These are phyloP conservation scores for Drosophila suzukii DNA, from an alignment of 1,140 invertebrate genomes.

Conservation along the genomic window DNA sequence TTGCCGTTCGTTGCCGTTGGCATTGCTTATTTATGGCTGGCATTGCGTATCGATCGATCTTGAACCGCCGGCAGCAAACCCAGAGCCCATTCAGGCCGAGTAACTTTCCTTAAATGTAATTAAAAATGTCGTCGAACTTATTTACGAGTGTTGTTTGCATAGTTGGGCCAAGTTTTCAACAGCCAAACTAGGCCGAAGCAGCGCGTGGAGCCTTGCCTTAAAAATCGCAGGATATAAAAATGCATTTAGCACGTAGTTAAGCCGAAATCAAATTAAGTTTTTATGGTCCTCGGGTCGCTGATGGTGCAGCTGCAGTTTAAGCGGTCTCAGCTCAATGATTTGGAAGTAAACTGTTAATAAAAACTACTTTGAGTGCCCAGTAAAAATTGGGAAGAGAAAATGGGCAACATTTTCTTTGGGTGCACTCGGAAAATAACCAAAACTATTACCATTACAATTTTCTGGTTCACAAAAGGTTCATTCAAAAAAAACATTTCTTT, in stretches of 20 bases:
- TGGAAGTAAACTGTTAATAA: conserved; percentile 53
- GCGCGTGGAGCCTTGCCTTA: neutral
- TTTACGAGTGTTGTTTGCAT: conserved; percentile 75
- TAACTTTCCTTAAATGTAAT: conserved; percentile 79
- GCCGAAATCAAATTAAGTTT: conserved; percentile 49
- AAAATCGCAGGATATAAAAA: conserved; percentile 38
- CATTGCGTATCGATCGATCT: conserved; percentile 77
- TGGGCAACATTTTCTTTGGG: neutral
- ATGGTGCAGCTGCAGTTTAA: conserved; percentile 22
- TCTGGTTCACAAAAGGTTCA: no score
- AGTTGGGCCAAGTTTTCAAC: conserved; percentile 61
- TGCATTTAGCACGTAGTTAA: conserved; percentile 54
- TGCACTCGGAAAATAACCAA: neutral
- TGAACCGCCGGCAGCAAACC: conserved; percentile 45
- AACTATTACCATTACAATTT: neutral
- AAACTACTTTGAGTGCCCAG: conserved; percentile 38
- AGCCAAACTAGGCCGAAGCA: conserved; percentile 29
- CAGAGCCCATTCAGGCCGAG: conserved; percentile 12
- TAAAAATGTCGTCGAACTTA: conserved; percentile 82
- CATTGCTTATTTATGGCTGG: conserved; percentile 74
- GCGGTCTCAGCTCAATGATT: conserved; percentile 38
- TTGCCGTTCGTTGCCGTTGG: conserved; percentile 44
- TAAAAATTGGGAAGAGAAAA: conserved; percentile 9
- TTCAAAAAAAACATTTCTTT: no score
- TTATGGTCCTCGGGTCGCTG: conserved; percentile 20